Conservation (phyloP, 2,797 vertebrate species). For the Falco biarmicus region DNA sequence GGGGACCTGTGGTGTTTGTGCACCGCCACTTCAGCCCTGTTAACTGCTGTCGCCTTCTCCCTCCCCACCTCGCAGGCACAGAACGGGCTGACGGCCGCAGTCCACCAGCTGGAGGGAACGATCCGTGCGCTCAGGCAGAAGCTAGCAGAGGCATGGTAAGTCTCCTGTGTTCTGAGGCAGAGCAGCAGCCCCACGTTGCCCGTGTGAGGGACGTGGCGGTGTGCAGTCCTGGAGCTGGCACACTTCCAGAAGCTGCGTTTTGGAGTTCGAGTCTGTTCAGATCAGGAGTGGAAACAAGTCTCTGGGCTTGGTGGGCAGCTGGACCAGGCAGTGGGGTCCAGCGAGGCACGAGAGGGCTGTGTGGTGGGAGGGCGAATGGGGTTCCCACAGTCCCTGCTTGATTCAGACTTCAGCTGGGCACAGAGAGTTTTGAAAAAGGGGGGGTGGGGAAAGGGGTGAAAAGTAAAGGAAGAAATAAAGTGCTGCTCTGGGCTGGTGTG, state of each 20-base stretch:
- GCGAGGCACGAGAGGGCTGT: neutral
- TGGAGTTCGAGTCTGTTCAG: accelerated
- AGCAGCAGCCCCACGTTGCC: neutral
- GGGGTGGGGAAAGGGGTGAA: neutral
- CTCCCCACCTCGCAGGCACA: slow-evolving; percentile 81
- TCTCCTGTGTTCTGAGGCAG: neutral
- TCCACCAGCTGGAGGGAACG: slow-evolving; percentile 84
- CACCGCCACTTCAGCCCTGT: too few species aligned
- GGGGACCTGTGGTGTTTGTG: neutral
- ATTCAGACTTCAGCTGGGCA: neutral
- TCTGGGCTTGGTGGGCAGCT: neutral
- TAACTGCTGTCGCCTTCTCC: neutral
- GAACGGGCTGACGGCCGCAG: slow-evolving; percentile 84
- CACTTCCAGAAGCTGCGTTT: neutral
- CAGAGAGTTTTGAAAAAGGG: neutral
- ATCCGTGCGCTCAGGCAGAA: slow-evolving; percentile 84
- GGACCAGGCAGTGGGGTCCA: neutral
- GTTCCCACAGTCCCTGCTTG: neutral
- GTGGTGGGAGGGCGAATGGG: neutral
- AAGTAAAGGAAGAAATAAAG: neutral
- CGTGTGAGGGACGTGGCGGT: accelerated
- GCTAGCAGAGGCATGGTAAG: slow-evolving; percentile 88
- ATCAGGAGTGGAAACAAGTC: neutral
- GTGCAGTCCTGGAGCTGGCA: neutral
- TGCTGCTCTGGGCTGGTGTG: neutral